Evolutionary conservation across 2,113 vertebrate species (phyloP).

Genomic region (Equus quagga): DNA sequence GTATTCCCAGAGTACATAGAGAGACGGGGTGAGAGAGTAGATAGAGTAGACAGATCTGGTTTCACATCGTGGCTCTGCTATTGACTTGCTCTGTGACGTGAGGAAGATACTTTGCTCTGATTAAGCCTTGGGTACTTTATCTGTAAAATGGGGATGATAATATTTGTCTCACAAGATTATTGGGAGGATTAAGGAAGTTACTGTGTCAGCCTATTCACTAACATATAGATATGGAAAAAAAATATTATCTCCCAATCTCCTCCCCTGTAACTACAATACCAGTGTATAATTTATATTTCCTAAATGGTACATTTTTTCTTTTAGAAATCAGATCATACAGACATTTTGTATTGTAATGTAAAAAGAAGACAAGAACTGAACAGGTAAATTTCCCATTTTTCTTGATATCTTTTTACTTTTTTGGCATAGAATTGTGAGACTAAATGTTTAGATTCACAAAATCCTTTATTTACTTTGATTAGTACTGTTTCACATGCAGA

Average conservation of each 20-base stretch:
- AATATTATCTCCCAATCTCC: not conserved
- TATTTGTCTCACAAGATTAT: not conserved
- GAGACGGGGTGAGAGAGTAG: not conserved
- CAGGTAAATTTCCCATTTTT: constrained; percentile 81
- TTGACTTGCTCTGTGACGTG: constrained; percentile 12
- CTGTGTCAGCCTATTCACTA: not conserved
- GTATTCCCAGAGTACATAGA: not conserved
- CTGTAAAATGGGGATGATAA: constrained; percentile 5
- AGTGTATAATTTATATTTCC: constrained; percentile 24
- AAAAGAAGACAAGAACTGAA: constrained; percentile 75
- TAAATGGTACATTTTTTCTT: constrained; percentile 59
- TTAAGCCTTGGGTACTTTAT: not conserved
- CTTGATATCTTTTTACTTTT: not conserved
- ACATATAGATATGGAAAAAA: not conserved
- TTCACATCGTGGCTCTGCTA: not conserved
- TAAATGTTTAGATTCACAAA: not conserved
- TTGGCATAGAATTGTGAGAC: constrained; percentile 31
- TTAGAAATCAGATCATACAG: constrained; percentile 80
- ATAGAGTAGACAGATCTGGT: not conserved
- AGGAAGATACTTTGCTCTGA: not conserved
- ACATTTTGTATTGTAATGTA: constrained; percentile 32
- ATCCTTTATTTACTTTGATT: constrained; percentile 30
- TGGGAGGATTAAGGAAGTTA: constrained; percentile 39
- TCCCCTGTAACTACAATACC: not conserved
- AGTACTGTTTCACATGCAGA: not conserved